phyloP scores from a whole-genome alignment of 2,888 invertebrate species.

The Phragmatobia fuliginosa region DNA sequence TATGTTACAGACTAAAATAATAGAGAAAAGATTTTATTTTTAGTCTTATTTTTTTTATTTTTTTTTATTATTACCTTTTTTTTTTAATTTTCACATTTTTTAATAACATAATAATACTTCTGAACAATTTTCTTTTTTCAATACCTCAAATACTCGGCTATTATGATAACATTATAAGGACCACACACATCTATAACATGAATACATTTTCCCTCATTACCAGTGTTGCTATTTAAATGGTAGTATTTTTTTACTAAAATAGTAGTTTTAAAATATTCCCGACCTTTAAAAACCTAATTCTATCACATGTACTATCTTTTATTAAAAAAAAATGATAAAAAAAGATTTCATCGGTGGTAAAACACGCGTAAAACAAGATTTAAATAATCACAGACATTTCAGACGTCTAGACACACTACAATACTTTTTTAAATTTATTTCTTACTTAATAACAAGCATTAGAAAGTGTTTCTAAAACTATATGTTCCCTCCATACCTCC shows the following conservation, averaged over 20 bases:
- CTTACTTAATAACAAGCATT: not conserved
- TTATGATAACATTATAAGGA: not conserved
- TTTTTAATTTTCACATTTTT: not conserved
- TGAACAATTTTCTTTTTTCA: no score
- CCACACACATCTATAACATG: not conserved
- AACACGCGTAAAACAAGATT: conserved; percentile 22
- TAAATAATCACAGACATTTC: conserved; percentile 50
- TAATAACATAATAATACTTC: not conserved
- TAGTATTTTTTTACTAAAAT: not conserved
- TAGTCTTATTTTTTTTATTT: not conserved
- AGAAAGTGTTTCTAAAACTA: not conserved
- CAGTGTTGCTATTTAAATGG: not conserved
- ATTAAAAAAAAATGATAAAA: not conserved
- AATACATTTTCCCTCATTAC: not conserved
- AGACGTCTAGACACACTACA: conserved; percentile 37
- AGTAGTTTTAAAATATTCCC: not conserved
- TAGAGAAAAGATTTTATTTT: not conserved
- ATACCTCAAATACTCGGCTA: no score
- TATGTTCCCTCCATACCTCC: no score
- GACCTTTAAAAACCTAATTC: not conserved
- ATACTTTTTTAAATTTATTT: conserved; percentile 34
- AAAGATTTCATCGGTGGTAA: not conserved
- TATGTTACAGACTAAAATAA: not conserved
- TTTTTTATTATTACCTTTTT: not conserved
- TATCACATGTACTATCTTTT: not conserved